phyloP scores from a whole-genome alignment of 2,113 vertebrate species.

The Marmota flaviventris region DNA sequence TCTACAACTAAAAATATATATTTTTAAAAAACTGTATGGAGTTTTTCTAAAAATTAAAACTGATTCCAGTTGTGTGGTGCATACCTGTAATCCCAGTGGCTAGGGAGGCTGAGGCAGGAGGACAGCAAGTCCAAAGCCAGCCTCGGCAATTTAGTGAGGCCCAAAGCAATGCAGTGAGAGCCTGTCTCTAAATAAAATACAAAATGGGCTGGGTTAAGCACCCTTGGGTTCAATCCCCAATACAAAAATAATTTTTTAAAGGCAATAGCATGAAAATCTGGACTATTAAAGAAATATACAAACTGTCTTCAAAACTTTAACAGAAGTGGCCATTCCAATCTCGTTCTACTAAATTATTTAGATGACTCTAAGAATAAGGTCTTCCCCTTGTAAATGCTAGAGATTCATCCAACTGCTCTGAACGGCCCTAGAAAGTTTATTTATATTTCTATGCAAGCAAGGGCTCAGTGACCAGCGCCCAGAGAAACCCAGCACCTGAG shows the following conservation, averaged over 20 bases:
- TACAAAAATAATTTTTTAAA: neutral
- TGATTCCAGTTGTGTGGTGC: too few species aligned
- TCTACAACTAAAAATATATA: too few species aligned
- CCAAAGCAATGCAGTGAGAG: too few species aligned
- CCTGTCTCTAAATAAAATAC: too few species aligned
- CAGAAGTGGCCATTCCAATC: conserved; percentile 58
- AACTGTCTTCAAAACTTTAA: conserved; percentile 48
- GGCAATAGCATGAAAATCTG: neutral
- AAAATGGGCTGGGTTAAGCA: too few species aligned
- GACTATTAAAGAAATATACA: conserved; percentile 42
- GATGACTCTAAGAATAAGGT: neutral
- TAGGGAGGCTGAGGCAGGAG: too few species aligned
- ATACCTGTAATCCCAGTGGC: too few species aligned
- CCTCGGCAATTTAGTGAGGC: too few species aligned
- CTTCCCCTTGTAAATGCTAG: neutral
- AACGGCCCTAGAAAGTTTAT: neutral
- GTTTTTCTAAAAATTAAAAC: too few species aligned
- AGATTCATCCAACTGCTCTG: neutral
- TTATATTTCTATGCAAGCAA: neutral
- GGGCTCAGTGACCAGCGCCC: neutral
- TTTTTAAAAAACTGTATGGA: neutral
- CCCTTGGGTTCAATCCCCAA: too few species aligned
- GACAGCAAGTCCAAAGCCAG: too few species aligned
- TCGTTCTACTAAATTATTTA: conserved; percentile 60
- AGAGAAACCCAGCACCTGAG: neutral